These are phyloP conservation scores for Ornithoptera priamus DNA, from an alignment of 2,888 invertebrate genomes.

Conservation along the genomic window DNA sequence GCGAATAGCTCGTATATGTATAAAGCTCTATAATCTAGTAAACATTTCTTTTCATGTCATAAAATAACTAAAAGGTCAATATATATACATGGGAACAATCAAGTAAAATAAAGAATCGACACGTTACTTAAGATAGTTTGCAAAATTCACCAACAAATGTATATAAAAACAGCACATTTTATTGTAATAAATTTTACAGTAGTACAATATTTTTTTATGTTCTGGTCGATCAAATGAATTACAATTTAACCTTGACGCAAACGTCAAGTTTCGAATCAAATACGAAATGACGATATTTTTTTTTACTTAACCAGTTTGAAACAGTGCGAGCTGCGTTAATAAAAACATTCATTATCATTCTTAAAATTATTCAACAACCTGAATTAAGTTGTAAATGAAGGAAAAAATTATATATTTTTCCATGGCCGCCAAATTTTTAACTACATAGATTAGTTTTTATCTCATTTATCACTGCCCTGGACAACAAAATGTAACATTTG, in stretches of 20 bases:
- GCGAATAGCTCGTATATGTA: no score
- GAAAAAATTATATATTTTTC: background rate
- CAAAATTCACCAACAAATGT: no score
- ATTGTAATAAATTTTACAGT: no score
- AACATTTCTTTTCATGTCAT: no score
- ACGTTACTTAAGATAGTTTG: no score
- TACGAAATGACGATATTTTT: background rate
- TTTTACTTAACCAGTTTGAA: slow-evolving; percentile 14
- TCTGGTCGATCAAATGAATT: background rate
- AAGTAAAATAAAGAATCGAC: no score
- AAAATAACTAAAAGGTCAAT: no score
- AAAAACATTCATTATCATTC: slow-evolving; percentile 4
- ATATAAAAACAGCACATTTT: no score
- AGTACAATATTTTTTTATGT: background rate
- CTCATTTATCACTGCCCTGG: background rate
- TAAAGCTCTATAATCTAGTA: no score
- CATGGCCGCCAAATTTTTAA: background rate
- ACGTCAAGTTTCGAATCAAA: background rate
- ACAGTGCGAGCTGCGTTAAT: background rate
- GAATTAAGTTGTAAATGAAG: slow-evolving; percentile 3
- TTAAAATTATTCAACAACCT: slow-evolving; percentile 4
- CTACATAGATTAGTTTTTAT: background rate
- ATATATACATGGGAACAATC: no score
- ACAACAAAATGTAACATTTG: background rate
- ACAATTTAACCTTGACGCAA: background rate